Percentiles rank a stretch among this genome's conserved stretches.
Conservation (phyloP, 2,888 invertebrate genomes). For the Sinodicranocentrus sp. region DNA sequence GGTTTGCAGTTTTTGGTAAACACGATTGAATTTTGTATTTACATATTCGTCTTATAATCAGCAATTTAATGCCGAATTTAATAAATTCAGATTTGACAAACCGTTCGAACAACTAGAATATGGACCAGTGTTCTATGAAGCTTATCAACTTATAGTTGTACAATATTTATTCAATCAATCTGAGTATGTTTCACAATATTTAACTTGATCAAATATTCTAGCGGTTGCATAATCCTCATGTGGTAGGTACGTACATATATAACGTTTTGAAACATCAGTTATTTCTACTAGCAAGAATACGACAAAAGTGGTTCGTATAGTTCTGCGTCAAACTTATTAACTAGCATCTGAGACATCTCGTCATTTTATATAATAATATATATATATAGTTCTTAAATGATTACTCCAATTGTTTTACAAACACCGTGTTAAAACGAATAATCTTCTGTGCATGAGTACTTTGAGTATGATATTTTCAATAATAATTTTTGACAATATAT, state of each 20-base stretch:
- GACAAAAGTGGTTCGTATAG: constrained; percentile 50
- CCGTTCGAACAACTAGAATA: too few species aligned
- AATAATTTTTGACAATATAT: constrained; percentile 9
- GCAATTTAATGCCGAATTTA: too few species aligned
- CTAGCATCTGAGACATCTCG: constrained; percentile 47
- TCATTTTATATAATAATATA: constrained; percentile 46
- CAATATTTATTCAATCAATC: constrained; percentile 63
- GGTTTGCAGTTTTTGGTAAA: too few species aligned
- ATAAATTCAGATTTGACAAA: too few species aligned
- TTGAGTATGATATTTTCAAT: constrained; percentile 52
- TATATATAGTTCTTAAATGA: background rate
- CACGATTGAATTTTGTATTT: too few species aligned
- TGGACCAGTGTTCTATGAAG: too few species aligned
- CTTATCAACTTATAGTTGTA: too few species aligned
- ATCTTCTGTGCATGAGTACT: constrained; percentile 68
- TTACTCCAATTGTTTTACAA: background rate
- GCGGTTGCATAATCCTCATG: constrained; percentile 52
- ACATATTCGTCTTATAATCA: too few species aligned
- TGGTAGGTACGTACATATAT: constrained; percentile 64
- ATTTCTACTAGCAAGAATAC: constrained; percentile 51
- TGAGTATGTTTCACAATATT: constrained; percentile 59
- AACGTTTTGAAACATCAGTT: constrained; percentile 48
- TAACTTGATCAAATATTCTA: constrained; percentile 51
- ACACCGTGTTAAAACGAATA: constrained; percentile 58
- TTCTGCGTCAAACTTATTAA: constrained; percentile 42